A percentile compares a stretch with the other conserved stretches of the same genome.
Evolutionary conservation across 2,797 vertebrate genomes (phyloP).

Genomic region (Vultur gryphus): DNA sequence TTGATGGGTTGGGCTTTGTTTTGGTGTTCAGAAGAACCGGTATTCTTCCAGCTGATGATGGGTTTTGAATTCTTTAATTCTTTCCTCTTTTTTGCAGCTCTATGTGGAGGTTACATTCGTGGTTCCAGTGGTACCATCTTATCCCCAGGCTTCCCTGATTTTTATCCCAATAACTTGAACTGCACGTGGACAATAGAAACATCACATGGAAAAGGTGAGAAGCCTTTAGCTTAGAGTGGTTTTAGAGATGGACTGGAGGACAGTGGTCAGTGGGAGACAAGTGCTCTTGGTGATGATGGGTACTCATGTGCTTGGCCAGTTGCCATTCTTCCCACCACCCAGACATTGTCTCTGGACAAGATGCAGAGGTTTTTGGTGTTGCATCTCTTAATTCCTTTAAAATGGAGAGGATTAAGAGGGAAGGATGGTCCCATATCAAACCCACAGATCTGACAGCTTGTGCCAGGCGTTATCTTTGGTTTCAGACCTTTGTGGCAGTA

Average conservation of each 20-base stretch:
- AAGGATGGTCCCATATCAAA: neutral
- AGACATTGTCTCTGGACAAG: neutral
- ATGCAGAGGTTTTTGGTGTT: neutral
- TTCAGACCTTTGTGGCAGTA: neutral
- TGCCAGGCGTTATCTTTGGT: neutral
- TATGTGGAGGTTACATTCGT: constrained; percentile 95
- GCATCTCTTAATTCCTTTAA: neutral
- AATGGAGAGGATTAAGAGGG: neutral
- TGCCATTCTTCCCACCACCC: neutral
- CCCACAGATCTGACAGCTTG: neutral
- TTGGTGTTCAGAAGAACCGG: neutral
- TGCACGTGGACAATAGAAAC: constrained; percentile 98
- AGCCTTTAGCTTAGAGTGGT: fast-evolving
- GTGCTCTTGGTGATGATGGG: neutral
- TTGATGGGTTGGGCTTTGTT: neutral
- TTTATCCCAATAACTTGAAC: constrained; percentile 98
- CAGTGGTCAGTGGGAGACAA: no score
- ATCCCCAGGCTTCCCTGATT: constrained; percentile 97
- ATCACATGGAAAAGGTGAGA: constrained; percentile 95
- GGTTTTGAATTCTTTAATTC: neutral
- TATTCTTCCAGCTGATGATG: neutral
- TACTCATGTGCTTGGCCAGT: neutral
- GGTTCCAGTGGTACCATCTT: constrained; percentile 93
- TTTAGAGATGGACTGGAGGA: neutral
- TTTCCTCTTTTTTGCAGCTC: constrained; percentile 69